These are phyloP conservation scores for Lycocorax pyrrhopterus DNA, from an alignment of 2,113 vertebrate genomes.

Conservation along the genomic window DNA sequence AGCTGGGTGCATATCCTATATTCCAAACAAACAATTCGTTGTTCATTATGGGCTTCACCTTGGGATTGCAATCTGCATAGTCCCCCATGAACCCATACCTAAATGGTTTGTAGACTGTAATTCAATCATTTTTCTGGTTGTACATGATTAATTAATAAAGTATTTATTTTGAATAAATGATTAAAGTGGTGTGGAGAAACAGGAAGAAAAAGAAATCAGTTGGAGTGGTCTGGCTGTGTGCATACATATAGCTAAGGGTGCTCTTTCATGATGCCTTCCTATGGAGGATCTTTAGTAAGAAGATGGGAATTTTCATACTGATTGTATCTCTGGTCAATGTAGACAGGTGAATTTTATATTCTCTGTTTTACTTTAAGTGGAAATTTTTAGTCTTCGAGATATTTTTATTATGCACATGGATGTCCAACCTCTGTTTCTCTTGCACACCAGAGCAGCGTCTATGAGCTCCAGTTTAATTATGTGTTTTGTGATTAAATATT, in stretches of 20 bases:
- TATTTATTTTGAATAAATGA: not conserved
- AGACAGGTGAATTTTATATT: not conserved
- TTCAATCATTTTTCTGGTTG: not conserved
- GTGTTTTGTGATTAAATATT: not conserved
- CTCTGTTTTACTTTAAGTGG: not conserved
- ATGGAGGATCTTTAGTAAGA: not conserved
- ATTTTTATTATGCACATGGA: not conserved
- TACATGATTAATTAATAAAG: slow-evolving; percentile 8
- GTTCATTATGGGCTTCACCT: not conserved
- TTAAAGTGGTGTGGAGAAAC: not conserved
- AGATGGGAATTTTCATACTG: not conserved
- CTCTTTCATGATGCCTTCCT: not conserved
- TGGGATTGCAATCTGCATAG: not conserved
- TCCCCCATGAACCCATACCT: not conserved
- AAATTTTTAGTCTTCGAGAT: not conserved
- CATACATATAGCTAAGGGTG: not conserved
- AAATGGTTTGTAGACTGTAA: not conserved
- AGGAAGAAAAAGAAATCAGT: not conserved
- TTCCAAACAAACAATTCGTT: not conserved
- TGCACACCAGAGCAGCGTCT: not conserved
- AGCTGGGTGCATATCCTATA: not conserved
- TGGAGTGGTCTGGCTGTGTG: not conserved
- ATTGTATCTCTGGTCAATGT: not conserved
- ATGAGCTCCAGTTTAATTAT: not conserved
- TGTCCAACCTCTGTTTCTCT: not conserved